phyloP scores from a whole-genome alignment of 2,888 invertebrate genomes.

The Rhabditoides inermis region DNA sequence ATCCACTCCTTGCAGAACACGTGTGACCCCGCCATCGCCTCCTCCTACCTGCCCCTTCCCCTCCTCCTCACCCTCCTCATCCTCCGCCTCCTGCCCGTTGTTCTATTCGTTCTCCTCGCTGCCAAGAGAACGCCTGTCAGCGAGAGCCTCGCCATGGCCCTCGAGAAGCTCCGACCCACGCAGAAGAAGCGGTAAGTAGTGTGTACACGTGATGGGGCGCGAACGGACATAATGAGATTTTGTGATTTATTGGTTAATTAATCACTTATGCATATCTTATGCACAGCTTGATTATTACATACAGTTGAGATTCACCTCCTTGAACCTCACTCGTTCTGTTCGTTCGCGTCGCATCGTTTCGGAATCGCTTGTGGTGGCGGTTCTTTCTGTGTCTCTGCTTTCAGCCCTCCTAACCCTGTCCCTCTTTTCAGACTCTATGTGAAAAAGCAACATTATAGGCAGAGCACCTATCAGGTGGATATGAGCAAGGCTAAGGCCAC shows the following conservation, averaged over 20 bases:
- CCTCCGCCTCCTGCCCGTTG: conserved; percentile 31
- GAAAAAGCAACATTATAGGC: conserved; percentile 25
- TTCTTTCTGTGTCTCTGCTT: too few relatives aligned
- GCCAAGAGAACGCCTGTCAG: conserved; percentile 33
- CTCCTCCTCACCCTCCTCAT: conserved; percentile 33
- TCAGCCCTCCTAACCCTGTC: too few relatives aligned
- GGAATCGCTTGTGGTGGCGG: too few relatives aligned
- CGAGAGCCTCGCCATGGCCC: conserved; percentile 27
- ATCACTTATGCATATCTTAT: too few relatives aligned
- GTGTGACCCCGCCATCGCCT: conserved; percentile 43
- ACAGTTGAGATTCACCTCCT: too few relatives aligned
- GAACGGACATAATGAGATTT: conserved; percentile 1
- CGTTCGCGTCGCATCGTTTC: too few relatives aligned
- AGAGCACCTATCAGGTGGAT: conserved; percentile 11
- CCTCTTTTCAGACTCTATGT: conserved; percentile 28
- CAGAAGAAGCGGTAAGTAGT: not conserved
- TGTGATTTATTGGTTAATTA: too few relatives aligned
- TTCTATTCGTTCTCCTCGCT: conserved; percentile 27
- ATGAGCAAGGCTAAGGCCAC: not conserved
- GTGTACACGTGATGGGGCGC: not conserved
- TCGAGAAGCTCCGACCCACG: conserved; percentile 24
- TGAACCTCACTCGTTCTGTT: too few relatives aligned
- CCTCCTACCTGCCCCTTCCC: conserved; percentile 32
- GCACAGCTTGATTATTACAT: too few relatives aligned
- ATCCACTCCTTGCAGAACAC: conserved; percentile 36